Evolutionary conservation across 2,888 invertebrate species (phyloP).

Genomic region (Nasonovia ribisnigri): DNA sequence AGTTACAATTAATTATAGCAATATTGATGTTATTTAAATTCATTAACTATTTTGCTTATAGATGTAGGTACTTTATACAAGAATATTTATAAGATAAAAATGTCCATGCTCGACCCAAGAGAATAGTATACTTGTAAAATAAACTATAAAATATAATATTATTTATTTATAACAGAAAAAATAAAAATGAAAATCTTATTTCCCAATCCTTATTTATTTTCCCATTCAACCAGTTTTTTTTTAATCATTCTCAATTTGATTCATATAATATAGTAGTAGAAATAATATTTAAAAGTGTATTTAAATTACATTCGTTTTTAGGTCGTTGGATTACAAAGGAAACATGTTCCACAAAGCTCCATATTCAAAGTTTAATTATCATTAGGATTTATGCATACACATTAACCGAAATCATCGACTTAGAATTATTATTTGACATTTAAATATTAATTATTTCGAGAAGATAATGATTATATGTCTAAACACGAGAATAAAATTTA

Average conservation of each 20-base stretch:
- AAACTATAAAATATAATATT: background rate
- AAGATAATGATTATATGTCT: background rate
- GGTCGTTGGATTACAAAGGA: constrained; percentile 30
- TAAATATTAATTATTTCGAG: constrained; percentile 40
- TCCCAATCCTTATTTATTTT: background rate
- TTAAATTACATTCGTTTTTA: constrained; percentile 15
- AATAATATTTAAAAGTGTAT: background rate
- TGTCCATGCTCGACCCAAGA: background rate
- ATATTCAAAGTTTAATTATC: constrained; percentile 29
- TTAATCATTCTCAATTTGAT: constrained; percentile 6
- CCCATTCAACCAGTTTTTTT: background rate
- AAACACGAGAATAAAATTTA: background rate
- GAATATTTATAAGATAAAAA: background rate
- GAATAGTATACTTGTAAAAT: background rate
- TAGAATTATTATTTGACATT: constrained; percentile 44
- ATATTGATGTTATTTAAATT: background rate
- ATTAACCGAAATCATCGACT: constrained; percentile 40
- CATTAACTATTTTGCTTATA: background rate
- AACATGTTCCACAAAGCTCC: background rate
- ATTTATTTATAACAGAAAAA: background rate
- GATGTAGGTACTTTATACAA: background rate
- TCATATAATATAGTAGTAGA: background rate
- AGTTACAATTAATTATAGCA: background rate
- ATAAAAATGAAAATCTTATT: background rate
- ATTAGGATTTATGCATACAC: constrained; percentile 34